Percentiles rank a stretch among this genome's conserved stretches.
phyloP scores from a whole-genome alignment of 2,888 invertebrate genomes.

The Torymus tubicola region DNA sequence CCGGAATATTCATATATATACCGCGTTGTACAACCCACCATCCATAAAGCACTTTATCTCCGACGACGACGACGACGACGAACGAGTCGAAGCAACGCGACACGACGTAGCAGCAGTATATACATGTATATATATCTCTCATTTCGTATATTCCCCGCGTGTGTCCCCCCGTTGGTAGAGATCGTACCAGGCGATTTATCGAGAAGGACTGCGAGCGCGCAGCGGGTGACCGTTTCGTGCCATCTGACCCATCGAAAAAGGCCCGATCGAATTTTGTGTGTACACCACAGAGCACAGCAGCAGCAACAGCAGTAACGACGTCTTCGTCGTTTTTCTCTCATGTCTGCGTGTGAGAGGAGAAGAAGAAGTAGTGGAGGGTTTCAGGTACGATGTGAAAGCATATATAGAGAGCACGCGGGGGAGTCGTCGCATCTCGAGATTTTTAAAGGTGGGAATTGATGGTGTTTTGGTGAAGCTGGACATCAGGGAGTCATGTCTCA shows the following conservation, averaged over 20 bases:
- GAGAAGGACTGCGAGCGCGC: not conserved
- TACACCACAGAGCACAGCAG: too few species aligned
- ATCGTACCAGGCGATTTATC: conserved; percentile 44
- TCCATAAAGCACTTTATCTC: conserved; percentile 27
- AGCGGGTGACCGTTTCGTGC: too few species aligned
- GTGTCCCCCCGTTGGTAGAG: conserved; percentile 9
- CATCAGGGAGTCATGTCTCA: conserved; percentile 15
- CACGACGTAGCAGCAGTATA: not conserved
- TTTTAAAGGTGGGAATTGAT: conserved; percentile 23
- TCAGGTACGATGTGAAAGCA: conserved; percentile 37
- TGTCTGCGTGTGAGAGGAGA: too few species aligned
- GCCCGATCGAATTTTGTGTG: too few species aligned
- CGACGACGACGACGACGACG: not conserved
- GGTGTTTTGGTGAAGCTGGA: conserved; percentile 25
- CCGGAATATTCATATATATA: conserved; percentile 37
- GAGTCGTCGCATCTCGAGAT: conserved; percentile 1
- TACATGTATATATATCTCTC: conserved; percentile 9
- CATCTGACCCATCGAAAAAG: not conserved
- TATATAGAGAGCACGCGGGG: conserved; percentile 5
- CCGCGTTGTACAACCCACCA: not conserved
- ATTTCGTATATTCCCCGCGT: conserved; percentile 15
- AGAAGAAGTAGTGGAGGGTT: not conserved
- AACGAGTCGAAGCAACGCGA: not conserved
- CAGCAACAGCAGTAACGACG: too few species aligned
- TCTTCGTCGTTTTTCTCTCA: too few species aligned